A percentile compares a stretch with the other conserved stretches of the same genome.
Evolutionary conservation across 2,888 invertebrate genomes (phyloP).

Genomic region (Hermaeophaga mercurialis): DNA sequence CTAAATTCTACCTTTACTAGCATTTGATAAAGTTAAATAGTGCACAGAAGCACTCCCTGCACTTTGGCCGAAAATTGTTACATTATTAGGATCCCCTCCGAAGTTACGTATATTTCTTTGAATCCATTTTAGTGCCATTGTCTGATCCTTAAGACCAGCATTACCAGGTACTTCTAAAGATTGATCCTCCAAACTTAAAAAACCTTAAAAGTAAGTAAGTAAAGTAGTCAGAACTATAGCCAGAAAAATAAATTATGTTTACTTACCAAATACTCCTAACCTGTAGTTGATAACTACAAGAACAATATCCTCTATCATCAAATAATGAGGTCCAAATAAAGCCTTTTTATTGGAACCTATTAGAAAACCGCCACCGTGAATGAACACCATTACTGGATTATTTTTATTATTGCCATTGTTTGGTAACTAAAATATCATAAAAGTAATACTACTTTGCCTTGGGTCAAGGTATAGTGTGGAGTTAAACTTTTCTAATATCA

Average conservation of each 20-base stretch:
- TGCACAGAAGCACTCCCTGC: slow-evolving; percentile 61
- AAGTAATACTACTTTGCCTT: too few species aligned
- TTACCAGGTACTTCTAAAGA: slow-evolving; percentile 61
- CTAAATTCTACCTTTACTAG: slow-evolving; percentile 49
- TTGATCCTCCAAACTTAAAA: slow-evolving; percentile 59
- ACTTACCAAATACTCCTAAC: slow-evolving; percentile 52
- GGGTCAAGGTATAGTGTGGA: too few species aligned
- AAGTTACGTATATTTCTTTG: slow-evolving; percentile 59
- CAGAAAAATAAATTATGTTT: too few species aligned
- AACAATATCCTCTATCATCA: slow-evolving; percentile 52
- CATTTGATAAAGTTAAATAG: slow-evolving; percentile 58
- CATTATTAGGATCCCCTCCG: slow-evolving; percentile 61
- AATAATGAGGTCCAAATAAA: slow-evolving; percentile 51
- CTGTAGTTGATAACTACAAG: slow-evolving; percentile 53
- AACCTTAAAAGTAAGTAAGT: slow-evolving; percentile 53
- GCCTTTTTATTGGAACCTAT: slow-evolving; percentile 49
- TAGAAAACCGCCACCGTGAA: slow-evolving; percentile 56
- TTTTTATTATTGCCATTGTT: slow-evolving; percentile 9
- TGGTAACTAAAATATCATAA: slow-evolving; percentile 17
- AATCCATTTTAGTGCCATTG: slow-evolving; percentile 61
- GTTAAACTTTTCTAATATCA: too few species aligned
- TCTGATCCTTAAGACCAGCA: slow-evolving; percentile 61
- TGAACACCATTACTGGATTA: slow-evolving; percentile 55
- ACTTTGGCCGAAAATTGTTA: slow-evolving; percentile 62
- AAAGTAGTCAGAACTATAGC: too few species aligned